These are phyloP conservation scores for Cosmorhoe ocellata DNA, from an alignment of 2,888 invertebrate genomes.

Conservation along the genomic window DNA sequence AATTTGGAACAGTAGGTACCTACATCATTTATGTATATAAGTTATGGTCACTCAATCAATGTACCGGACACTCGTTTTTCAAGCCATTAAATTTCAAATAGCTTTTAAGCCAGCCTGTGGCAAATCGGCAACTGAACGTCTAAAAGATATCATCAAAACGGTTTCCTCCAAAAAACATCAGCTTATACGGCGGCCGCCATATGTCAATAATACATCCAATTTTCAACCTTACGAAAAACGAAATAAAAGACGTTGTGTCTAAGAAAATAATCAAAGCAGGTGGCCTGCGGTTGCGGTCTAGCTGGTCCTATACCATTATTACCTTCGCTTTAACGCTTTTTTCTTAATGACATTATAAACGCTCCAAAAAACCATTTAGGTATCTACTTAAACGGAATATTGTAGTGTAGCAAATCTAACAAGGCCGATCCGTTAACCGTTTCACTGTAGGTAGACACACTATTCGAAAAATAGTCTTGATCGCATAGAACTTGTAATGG, in stretches of 20 bases:
- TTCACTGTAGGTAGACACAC: not conserved
- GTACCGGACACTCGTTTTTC: no score
- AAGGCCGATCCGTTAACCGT: not conserved
- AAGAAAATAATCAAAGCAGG: conserved; percentile 4
- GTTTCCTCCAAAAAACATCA: conserved; percentile 7
- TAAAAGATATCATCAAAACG: conserved; percentile 10
- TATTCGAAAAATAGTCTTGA: no score
- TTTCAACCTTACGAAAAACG: no score
- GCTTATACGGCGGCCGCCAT: not conserved
- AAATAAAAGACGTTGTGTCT: no score
- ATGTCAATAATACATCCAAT: no score
- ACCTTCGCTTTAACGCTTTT: conserved; percentile 11
- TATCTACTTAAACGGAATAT: not conserved
- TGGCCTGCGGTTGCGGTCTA: conserved; percentile 23
- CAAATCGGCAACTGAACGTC: conserved; percentile 1
- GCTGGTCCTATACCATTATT: conserved; percentile 15
- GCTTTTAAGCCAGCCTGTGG: not conserved
- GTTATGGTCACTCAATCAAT: no score
- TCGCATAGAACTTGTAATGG: no score
- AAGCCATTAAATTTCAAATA: conserved; percentile 6
- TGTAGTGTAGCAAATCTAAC: not conserved
- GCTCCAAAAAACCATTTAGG: not conserved
- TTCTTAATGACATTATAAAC: conserved; percentile 10
- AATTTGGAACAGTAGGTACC: no score
- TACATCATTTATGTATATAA: no score